Conservation (phyloP, 2,888 invertebrate genomes). For the Rhagophthalmus giganteus region DNA sequence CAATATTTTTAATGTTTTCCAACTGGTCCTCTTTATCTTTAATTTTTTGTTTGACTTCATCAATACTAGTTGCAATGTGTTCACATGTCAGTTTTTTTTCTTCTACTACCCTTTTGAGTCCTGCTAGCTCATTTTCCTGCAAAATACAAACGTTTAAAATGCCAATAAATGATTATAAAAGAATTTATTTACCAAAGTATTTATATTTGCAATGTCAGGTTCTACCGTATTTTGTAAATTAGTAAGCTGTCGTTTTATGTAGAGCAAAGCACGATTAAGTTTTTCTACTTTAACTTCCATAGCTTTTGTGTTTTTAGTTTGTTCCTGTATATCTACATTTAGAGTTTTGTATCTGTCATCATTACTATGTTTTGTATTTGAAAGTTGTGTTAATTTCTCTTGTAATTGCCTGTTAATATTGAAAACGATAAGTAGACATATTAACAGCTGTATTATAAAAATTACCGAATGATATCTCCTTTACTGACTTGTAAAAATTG, state of each 20-base stretch:
- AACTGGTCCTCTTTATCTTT: conserved; percentile 52
- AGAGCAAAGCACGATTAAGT: conserved; percentile 36
- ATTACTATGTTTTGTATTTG: conserved; percentile 41
- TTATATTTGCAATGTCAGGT: conserved; percentile 47
- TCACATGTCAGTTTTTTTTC: conserved; percentile 51
- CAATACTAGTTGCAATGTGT: conserved; percentile 44
- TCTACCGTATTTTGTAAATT: conserved; percentile 47
- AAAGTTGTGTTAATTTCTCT: conserved; percentile 53
- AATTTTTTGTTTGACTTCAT: conserved; percentile 43
- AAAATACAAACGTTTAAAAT: conserved; percentile 19
- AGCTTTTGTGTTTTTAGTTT: conserved; percentile 38
- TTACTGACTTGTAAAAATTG: conserved; percentile 69
- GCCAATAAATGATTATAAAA: conserved; percentile 1
- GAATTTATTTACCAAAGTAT: conserved; percentile 46
- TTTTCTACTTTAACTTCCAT: conserved; percentile 46
- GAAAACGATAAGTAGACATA: not conserved
- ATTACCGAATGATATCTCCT: conserved; percentile 64
- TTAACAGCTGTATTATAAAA: too few species aligned
- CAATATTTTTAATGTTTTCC: conserved; percentile 43
- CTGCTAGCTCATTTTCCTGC: conserved; percentile 48
- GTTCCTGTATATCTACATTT: conserved; percentile 38
- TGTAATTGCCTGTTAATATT: conserved; percentile 41
- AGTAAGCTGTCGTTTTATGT: conserved; percentile 42
- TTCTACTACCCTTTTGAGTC: conserved; percentile 51
- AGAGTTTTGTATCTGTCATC: conserved; percentile 43